Base-by-base conservation (phyloP, 2,888 invertebrate genomes). In the Rhynchonema sp. region DNA sequence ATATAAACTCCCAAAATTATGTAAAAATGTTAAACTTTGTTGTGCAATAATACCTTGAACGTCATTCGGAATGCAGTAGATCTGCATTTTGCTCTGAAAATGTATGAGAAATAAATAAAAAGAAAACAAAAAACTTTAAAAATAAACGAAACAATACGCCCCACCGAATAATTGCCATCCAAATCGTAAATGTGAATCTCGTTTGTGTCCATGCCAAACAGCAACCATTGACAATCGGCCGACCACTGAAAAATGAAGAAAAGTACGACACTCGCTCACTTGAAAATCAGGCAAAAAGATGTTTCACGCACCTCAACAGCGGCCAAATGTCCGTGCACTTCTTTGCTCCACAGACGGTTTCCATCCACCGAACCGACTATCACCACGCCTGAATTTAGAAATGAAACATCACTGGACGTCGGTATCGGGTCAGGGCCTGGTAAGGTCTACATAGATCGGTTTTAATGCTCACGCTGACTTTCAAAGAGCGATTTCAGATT, bases 331-430 rank as follows among this genome's bases (percentile, higher is more conserved):
- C 85, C 85, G 75, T 91, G 90, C 27, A 98, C 78, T 71, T 98
- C 96, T 75, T 92, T 96, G 2, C 92, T 92, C 92, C 96, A 99
- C 46, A 98, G 87, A 63, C 96, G 81, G 70, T 91, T 94, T 0
- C 98, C 98, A 77, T 96, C 96, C 0, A 94, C 90, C 13, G 92
- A 90, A 0, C 98, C 96, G 59, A 88, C 86, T 68, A 91, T 91
- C 1, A 92, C 87, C 60, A 87, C 87, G 59, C 89, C 84, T 84
- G 67, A 56, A 68, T n/a, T n/a, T n/a, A n/a, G n/a, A n/a, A n/a
- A n/a, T n/a, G n/a, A n/a, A n/a, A n/a, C n/a, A n/a, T n/a, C n/a
- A n/a, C n/a, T n/a, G n/a, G n/a, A n/a, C n/a, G n/a, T n/a, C n/a
- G n/a, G n/a, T n/a, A n/a, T n/a, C n/a, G n/a, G n/a, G n/a, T n/a